Conservation (phyloP, 1,140 invertebrate species). For the Pseudomyrmex dendroicus region DNA sequence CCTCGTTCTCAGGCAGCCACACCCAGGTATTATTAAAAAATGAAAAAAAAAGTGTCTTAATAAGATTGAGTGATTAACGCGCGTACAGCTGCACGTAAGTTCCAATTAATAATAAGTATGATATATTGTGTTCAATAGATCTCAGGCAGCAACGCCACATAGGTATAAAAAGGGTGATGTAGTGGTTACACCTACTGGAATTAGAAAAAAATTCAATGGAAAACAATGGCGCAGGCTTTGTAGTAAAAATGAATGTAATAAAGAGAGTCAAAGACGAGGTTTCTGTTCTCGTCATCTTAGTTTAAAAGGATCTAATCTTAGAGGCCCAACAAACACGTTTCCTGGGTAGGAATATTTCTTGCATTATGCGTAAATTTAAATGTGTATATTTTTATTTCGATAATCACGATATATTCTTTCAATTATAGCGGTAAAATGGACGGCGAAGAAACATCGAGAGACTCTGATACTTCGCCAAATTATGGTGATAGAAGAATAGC, state of each 20-base stretch:
- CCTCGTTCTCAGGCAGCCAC: constrained; percentile 95
- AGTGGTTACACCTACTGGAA: constrained; percentile 97
- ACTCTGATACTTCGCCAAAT: constrained; percentile 95
- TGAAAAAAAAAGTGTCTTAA: background rate
- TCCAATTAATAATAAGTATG: background rate
- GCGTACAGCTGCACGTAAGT: background rate
- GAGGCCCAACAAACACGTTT: constrained; percentile 85
- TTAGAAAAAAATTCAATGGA: constrained; percentile 99
- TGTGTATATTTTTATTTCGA: no score
- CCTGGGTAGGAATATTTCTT: constrained; percentile 80
- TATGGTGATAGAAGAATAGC: constrained; percentile 89
- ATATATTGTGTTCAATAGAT: constrained; percentile 85
- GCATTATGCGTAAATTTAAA: no score
- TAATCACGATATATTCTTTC: constrained; percentile 28
- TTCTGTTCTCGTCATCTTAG: constrained; percentile 98
- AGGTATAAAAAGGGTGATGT: constrained; percentile 99
- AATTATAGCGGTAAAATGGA: constrained; percentile 87
- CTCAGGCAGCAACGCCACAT: constrained; percentile 96
- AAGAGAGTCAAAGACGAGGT: constrained; percentile 98
- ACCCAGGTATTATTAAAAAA: constrained; percentile 87
- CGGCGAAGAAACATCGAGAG: constrained; percentile 95
- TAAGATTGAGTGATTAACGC: constrained; percentile 5
- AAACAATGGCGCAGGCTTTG: constrained; percentile 99
- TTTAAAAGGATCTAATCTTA: constrained; percentile 90
- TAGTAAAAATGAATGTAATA: constrained; percentile 97